Evolutionary conservation across 2,113 vertebrate species (phyloP).

Genomic region (Nanorana parkeri): DNA sequence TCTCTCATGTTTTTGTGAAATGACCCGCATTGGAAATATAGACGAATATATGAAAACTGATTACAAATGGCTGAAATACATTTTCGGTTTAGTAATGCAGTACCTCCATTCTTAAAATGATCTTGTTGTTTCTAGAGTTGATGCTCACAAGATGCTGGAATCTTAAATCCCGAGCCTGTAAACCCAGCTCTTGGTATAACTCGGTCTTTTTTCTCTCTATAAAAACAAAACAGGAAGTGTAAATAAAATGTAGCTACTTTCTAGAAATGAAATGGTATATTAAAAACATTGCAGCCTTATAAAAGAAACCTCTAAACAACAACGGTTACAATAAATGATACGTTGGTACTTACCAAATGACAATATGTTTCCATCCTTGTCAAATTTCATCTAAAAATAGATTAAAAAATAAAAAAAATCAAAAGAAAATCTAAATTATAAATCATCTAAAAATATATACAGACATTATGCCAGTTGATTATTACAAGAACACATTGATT

Average conservation of each 20-base stretch:
- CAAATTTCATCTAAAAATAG: constrained; percentile 86
- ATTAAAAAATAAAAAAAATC: too few species aligned
- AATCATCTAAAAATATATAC: constrained; percentile 79
- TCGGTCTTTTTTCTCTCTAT: constrained; percentile 95
- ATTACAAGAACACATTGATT: too few species aligned
- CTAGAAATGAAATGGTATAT: too few species aligned
- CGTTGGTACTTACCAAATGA: constrained; percentile 84
- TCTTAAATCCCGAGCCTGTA: constrained; percentile 93
- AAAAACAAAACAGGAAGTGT: constrained; percentile 27
- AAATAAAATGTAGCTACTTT: neutral
- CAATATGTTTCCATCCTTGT: constrained; percentile 85
- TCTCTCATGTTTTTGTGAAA: too few species aligned
- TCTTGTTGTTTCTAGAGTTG: constrained; percentile 87
- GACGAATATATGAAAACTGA: too few species aligned
- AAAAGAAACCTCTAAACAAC: too few species aligned
- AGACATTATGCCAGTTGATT: too few species aligned
- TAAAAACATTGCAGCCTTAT: too few species aligned
- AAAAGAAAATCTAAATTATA: too few species aligned
- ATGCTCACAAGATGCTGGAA: constrained; percentile 93
- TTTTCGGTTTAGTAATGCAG: neutral
- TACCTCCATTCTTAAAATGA: constrained; percentile 96
- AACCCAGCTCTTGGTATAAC: constrained; percentile 90
- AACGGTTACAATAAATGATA: neutral
- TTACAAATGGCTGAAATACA: too few species aligned
- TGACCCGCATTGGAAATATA: too few species aligned